A percentile compares a stretch with the other conserved stretches of the same genome.
phyloP scores from a whole-genome alignment of 2,888 invertebrate genomes.

The Acanthosepion pharaonis region DNA sequence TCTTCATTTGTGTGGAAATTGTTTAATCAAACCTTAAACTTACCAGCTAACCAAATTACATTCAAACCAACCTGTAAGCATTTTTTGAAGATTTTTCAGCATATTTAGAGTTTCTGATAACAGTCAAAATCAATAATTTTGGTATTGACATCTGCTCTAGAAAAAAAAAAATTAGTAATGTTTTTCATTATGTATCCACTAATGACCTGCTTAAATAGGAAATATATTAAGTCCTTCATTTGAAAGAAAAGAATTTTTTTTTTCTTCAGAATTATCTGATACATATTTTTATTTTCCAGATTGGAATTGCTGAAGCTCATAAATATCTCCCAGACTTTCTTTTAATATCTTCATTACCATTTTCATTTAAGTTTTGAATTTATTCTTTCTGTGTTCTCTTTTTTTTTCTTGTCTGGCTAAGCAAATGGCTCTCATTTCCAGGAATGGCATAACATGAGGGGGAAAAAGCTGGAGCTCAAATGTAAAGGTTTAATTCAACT shows the following conservation, averaged over 20 bases:
- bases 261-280: background rate
- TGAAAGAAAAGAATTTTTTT: background rate
- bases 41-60: background rate
- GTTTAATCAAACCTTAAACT: too few species aligned
- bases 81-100: background rate
- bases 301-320: background rate
- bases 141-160: background rate
- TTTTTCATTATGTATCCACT: background rate
- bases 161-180: background rate
- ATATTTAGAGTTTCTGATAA: background rate
- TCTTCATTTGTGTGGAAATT: too few species aligned
- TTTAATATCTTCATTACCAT: constrained; percentile 6
- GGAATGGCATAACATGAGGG: too few species aligned
- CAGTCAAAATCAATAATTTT: background rate
- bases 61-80: background rate
- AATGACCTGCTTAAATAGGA: background rate
- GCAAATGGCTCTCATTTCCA: background rate
- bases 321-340: constrained; percentile 33
- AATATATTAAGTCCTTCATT: background rate
- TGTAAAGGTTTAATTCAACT: background rate
- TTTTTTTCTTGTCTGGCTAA: background rate
- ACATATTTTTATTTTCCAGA: background rate
- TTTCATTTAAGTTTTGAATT: background rate
- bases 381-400: background rate
- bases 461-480: background rate